phyloP scores from a whole-genome alignment of 2,888 invertebrate genomes.

The Oscheius sp. region DNA sequence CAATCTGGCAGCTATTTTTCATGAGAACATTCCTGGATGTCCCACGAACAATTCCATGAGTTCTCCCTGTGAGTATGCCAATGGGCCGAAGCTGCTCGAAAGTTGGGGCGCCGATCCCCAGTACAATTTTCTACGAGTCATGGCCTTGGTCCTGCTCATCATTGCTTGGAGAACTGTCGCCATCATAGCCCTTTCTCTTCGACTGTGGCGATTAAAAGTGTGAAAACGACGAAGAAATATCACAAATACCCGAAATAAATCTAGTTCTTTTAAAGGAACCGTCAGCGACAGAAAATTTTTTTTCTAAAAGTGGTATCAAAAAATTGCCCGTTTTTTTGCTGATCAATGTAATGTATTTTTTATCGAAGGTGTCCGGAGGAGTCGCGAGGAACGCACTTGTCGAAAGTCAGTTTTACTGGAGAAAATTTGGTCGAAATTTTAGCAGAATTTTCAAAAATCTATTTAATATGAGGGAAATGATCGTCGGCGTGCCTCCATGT shows the following conservation, averaged over 20 bases:
- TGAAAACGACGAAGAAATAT: no score
- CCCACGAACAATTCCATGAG: not conserved
- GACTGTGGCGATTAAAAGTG: constrained; percentile 5
- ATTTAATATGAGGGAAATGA: no score
- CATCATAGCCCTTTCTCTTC: constrained; percentile 33
- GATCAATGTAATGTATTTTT: not conserved
- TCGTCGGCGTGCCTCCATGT: no score
- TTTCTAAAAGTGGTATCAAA: no score
- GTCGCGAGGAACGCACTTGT: no score
- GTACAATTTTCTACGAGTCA: constrained; percentile 40
- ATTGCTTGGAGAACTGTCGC: constrained; percentile 39
- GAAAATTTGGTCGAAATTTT: no score
- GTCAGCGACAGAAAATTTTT: no score
- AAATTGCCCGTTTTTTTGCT: not conserved
- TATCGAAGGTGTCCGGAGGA: no score
- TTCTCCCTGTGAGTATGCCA: not conserved
- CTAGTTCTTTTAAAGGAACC: no score
- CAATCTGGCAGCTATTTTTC: constrained; percentile 28
- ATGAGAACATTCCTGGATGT: constrained; percentile 35
- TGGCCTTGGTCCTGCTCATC: constrained; percentile 34
- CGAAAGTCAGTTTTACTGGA: no score
- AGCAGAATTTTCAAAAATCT: no score
- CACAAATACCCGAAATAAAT: no score
- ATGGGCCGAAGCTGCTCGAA: constrained; percentile 16
- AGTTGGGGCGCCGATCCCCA: constrained; percentile 31